Conservation (phyloP, 2,113 vertebrate genomes). For the Phalacrocorax pelagicus region DNA sequence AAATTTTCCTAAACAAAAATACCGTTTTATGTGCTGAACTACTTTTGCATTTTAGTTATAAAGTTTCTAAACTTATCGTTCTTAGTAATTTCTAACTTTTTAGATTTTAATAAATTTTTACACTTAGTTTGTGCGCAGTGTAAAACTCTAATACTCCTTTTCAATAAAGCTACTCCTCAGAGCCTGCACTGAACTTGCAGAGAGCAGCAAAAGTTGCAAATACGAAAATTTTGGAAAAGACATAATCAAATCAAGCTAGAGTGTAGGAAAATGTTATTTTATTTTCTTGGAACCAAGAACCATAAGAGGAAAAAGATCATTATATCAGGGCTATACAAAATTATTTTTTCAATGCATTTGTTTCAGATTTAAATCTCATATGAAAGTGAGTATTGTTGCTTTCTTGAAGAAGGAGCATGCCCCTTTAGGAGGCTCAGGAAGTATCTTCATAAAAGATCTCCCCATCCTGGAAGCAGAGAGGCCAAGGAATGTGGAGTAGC, state of each 20-base stretch:
- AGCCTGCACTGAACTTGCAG: not conserved
- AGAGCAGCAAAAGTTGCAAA: not conserved
- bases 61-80: not conserved
- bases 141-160: not conserved
- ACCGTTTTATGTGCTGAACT: not conserved
- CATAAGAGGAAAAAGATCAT: not conserved
- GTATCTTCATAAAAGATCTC: conserved; percentile 11
- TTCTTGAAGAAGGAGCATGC: not conserved
- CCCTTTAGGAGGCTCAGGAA: not conserved
- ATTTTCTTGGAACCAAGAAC: not conserved
- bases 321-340: not conserved
- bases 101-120: not conserved
- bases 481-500: conserved; percentile 51
- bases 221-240: not conserved
- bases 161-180: not conserved
- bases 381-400: not conserved
- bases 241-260: not conserved
- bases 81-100: not conserved
- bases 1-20: not conserved
- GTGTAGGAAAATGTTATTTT: not conserved
- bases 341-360: not conserved
- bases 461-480: conserved; percentile 30
- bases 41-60: not conserved
- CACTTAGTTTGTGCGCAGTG: not conserved
- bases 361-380: not conserved